Percentiles rank a stretch among this genome's conserved stretches.
phyloP scores from a whole-genome alignment of 2,797 vertebrate species.

The Notolepis coatsorum region DNA sequence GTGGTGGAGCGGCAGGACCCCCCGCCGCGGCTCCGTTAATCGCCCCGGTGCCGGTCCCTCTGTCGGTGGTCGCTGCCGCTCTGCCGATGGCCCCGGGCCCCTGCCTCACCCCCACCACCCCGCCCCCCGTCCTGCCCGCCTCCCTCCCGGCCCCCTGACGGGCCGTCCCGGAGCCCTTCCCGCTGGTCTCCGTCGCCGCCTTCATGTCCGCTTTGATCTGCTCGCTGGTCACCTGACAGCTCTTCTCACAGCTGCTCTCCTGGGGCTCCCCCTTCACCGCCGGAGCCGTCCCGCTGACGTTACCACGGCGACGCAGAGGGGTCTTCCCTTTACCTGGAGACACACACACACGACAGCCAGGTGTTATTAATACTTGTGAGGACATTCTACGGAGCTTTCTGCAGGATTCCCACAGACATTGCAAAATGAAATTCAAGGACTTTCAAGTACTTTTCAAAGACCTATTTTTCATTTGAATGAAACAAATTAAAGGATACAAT shows the following conservation, averaged over 20 bases:
- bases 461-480: too few species aligned
- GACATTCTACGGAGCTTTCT: too few species aligned
- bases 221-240: constrained; percentile 98
- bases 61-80: constrained; percentile 21
- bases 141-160: constrained; percentile 30
- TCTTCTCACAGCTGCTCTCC: constrained; percentile 94
- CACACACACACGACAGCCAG: constrained; percentile 9
- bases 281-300: not conserved
- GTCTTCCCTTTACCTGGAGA: constrained; percentile 94
- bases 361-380: too few species aligned
- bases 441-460: too few species aligned
- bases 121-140: constrained; percentile 68
- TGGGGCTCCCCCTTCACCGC: constrained; percentile 45
- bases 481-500: too few species aligned
- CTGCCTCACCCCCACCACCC: constrained; percentile 1
- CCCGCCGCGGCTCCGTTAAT: constrained; percentile 11
- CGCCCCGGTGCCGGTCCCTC: constrained; percentile 26
- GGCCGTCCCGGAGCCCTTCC: constrained; percentile 41
- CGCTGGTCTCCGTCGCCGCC: constrained; percentile 89
- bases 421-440: too few species aligned
- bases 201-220: constrained; percentile 99
- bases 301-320: constrained; percentile 85
- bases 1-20: not conserved
- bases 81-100: constrained; percentile 8
- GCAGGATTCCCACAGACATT: too few species aligned